Percentiles rank a stretch among this genome's conserved stretches.
These are phyloP conservation scores for Anser brachyrhynchus DNA, from an alignment of 2,113 vertebrate species.

Conservation along the genomic window DNA sequence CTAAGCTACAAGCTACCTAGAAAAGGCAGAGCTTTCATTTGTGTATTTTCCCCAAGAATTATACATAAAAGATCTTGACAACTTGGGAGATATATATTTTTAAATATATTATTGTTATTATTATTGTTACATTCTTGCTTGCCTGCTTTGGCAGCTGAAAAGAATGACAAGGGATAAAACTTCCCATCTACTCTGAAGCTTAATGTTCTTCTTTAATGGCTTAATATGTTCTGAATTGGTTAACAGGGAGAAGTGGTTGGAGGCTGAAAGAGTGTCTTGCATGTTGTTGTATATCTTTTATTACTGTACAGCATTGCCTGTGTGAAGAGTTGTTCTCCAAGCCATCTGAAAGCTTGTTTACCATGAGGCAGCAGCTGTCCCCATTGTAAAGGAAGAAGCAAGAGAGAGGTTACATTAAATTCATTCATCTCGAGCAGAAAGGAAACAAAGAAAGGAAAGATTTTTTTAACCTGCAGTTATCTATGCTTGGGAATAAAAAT, in stretches of 20 bases:
- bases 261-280: not conserved
- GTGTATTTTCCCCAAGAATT: not conserved
- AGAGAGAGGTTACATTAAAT: not conserved
- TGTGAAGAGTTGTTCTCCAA: not conserved
- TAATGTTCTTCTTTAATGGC: not conserved
- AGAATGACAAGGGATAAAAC: not conserved
- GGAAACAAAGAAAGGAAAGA: not conserved
- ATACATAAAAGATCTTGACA: not conserved
- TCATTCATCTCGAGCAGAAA: not conserved
- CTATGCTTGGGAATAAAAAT: not conserved
- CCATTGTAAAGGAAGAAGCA: not conserved
- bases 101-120: not conserved
- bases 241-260: not conserved
- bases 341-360: constrained; percentile 22
- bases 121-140: not conserved
- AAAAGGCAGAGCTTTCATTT: not conserved
- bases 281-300: not conserved
- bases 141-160: not conserved
- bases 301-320: not conserved
- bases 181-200: not conserved
- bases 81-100: not conserved
- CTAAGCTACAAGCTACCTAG: not conserved
- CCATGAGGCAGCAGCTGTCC: not conserved
- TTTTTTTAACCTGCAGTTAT: not conserved
- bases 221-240: not conserved